Base-by-base conservation (phyloP, 2,888 invertebrate genomes). In the Ametastegia equiseti region DNA sequence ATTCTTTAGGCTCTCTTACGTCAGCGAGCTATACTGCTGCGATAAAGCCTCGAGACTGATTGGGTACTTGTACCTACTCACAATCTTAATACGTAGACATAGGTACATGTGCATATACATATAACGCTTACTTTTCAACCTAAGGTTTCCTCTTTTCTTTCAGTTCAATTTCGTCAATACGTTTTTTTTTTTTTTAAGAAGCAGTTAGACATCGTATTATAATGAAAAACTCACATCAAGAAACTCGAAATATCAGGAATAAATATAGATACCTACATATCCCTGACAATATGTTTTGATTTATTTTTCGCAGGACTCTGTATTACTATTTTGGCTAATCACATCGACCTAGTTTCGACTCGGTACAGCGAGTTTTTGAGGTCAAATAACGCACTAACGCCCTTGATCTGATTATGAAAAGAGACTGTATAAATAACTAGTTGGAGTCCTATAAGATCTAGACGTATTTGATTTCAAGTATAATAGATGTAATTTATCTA, bases 341-440 rank as follows among this genome's bases (percentile, higher is more conserved):
- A n/a, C n/a, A n/a, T n/a, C n/a, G n/a, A n/a, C n/a, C n/a, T n/a
- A n/a, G n/a, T 50, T 50, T 50, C 9, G 50, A 19, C n/a, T 7
- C 19, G 15, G 50, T 50, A 50, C n/a, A 33, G 63, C 33, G 30
- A 30, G 63, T n/a, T n/a, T 63, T 63, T 5, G 30, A 30, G 9
- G 63, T 63, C 33, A 63, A 63, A 30, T 15, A 63, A 63, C 63
- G 27, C 1, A 33, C 30, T n/a, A 45, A 63, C 63, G 54, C 54
- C 54, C 63, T 63, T 63, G 63, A 63, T 63, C 63, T n/a, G 33
- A 30, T 63, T 63, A 6, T 33, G 33, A 63, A 63, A 63, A 63
- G 63, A 23, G 63, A 63, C 23, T 63, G 63, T 63, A 30, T 33
- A 1, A 63, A 63, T n/a, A n/a, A n/a, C n/a, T n/a, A n/a, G 15